Conservation (phyloP, 2,888 invertebrate genomes). For the Trisateles emortualis region DNA sequence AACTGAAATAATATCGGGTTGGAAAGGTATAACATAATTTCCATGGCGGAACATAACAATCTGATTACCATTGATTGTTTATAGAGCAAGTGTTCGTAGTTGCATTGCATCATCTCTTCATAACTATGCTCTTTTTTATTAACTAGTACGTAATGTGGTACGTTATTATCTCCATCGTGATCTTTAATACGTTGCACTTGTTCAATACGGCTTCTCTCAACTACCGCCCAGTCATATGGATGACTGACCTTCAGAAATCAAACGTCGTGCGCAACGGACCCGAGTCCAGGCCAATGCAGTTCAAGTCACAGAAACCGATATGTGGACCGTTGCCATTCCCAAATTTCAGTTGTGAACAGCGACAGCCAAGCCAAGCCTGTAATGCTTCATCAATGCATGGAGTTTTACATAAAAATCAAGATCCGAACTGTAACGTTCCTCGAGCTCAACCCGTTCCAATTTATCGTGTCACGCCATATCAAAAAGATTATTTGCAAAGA, state of each 20-base stretch:
- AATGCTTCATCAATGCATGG: not conserved
- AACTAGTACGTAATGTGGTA: slow-evolving; percentile 14
- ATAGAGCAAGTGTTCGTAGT: not conserved
- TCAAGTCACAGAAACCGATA: not conserved
- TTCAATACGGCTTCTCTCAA: not conserved
- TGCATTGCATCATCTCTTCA: not conserved
- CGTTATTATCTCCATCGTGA: slow-evolving; percentile 10
- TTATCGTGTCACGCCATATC: not conserved
- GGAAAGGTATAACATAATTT: slow-evolving; percentile 7
- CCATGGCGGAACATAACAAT: slow-evolving; percentile 26
- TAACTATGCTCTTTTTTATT: slow-evolving; percentile 15
- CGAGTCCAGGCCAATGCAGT: not conserved
- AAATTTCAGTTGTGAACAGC: slow-evolving; percentile 8
- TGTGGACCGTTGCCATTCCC: slow-evolving; percentile 14
- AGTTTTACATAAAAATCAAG: not conserved
- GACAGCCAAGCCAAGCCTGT: not conserved
- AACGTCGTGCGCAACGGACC: not conserved
- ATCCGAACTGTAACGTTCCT: not conserved
- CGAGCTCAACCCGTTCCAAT: not conserved
- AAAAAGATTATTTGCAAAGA: not conserved
- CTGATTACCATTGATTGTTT: slow-evolving; percentile 15
- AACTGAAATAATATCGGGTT: not conserved
- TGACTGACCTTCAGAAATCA: slow-evolving; percentile 1
- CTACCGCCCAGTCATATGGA: slow-evolving; percentile 2
- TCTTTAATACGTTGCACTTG: slow-evolving; percentile 8